Base-by-base conservation (phyloP, 2,888 invertebrate species). In the Camponotus fellah region DNA sequence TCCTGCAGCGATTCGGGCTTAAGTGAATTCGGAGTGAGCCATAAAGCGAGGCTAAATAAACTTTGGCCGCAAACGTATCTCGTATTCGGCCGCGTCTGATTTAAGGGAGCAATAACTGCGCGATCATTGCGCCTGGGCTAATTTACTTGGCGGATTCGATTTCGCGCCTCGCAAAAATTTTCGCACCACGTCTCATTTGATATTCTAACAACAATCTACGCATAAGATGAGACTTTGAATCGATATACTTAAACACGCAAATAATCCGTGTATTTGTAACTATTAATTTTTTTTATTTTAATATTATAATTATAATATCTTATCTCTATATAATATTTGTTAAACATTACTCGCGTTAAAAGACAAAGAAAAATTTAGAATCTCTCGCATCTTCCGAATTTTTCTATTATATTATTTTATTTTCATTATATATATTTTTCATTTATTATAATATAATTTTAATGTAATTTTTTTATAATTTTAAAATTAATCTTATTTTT, bases 21-120 rank as follows among this genome's bases (percentile, higher is more conserved):
- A 92, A 93, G 92, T 91, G 93, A 94, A 93, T 92, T 93, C 92
- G 90, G 91, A 93, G 94, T 92, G 92, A 93, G 93, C 92, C 92
- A 93, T 93, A 93, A 93, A 92, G 91, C 89, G 88, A 85, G 91
- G 92, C 92, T 93, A 93, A 94, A 94, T 94, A 94, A 94, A 93
- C 94, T 92, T 90, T 88, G 88, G 82, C 84, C 85, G 82, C 86
- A 83, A 86, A 85, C 85, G 85, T 74, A 82, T 82, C 86, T 80
- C 83, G 86, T 72, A 83, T 85, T 86, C 85, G 85, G 83, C 85
- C 68, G 76, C 85, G 80, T 76, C 85, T 85, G 89, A 90, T 90
- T 90, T 86, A 84, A 88, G 86, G 85, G 85, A 83, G 83, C 83
- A 83, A 89, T 88, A 84, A 87, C 87, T 85, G 69, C 62, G 66